Base-by-base conservation (phyloP, 2,113 vertebrate species). In the Microtus pennsylvanicus region DNA sequence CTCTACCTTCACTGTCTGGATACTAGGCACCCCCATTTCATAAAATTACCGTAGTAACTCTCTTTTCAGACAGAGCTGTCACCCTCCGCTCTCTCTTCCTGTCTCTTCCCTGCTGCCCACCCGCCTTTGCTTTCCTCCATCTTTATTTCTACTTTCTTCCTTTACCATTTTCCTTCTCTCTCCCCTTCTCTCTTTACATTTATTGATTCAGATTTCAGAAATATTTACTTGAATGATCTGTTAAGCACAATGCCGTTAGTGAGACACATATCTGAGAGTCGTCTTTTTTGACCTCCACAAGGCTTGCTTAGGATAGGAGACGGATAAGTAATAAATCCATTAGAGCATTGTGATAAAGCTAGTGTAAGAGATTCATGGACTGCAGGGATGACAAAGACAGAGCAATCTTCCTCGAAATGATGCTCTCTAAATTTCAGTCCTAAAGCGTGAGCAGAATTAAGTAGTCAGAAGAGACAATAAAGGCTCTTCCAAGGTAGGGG, bases 371-470 rank as follows among this genome's bases (percentile, higher is more conserved):
- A 38, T 52, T 3, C 9, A 42, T 70, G 90, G 86, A 80, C 50
- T 76, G 30, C 33, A 75, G 28, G 8, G 74, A 19, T 50, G 30
- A 3, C 12, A 58, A 58, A 58, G 55, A 58, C 52, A 88, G 33
- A 92, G 58, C 16, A 81, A 14, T 1, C 4, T 76, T 82, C 17
- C 9, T 52, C 26, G 52, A 86, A 35, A 82, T 72, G 35, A 89
- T n/a, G 24, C 7, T 24, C 38, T 63, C 63, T 89, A 92, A 50
- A 42, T 33, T 89, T 89, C 11, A 92, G 12, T 87, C 24, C 94
- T 87, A 47, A 96, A 96, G 91, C 8, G 58, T 88, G 69, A 74
- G 19, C 55, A 76, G 63, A 80, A 63, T 87, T 55, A 88, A 47
- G 38, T 4, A 65, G n/a, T 69, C 3, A 75, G 55, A 77, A 28